Conservation (phyloP, 2,797 vertebrate genomes). For the Melanogrammus aeglefinus region DNA sequence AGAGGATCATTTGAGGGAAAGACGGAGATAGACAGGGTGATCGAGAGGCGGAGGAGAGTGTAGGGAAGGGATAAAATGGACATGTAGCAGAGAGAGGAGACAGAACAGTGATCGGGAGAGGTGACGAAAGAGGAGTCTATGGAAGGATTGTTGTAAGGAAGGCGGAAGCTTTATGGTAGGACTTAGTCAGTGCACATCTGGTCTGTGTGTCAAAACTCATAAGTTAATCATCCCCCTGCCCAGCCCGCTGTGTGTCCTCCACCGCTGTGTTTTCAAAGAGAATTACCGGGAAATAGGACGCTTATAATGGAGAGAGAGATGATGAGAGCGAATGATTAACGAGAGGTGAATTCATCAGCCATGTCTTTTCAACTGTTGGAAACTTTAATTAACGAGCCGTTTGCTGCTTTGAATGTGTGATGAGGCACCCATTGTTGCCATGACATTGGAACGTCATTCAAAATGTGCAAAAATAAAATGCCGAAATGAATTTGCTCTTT, state of each 20-base stretch:
- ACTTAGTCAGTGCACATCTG: conserved; percentile 30
- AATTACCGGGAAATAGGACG: not conserved
- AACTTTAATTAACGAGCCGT: not conserved
- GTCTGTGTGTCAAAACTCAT: conserved; percentile 46
- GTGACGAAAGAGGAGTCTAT: no score
- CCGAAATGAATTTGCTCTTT: not conserved
- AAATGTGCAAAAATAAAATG: not conserved
- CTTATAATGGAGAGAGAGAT: not conserved
- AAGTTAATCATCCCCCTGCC: conserved; percentile 44
- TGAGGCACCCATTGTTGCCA: not conserved
- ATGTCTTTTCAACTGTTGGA: not conserved
- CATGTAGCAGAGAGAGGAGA: no score
- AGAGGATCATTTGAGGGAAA: no score
- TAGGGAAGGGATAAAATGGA: no score
- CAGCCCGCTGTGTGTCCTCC: conserved; percentile 40
- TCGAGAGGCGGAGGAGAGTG: no score
- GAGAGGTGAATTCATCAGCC: conserved; percentile 2
- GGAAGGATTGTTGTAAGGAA: no score
- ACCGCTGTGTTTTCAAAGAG: conserved; percentile 29
- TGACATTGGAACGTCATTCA: conserved; percentile 1
- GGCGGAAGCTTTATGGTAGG: no score
- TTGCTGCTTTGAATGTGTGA: not conserved
- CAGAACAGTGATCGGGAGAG: no score
- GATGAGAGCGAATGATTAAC: not conserved
- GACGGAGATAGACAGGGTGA: no score